Evolutionary conservation across 2,888 invertebrate genomes (phyloP).

Genomic region (Theodoxus fluviatilis): DNA sequence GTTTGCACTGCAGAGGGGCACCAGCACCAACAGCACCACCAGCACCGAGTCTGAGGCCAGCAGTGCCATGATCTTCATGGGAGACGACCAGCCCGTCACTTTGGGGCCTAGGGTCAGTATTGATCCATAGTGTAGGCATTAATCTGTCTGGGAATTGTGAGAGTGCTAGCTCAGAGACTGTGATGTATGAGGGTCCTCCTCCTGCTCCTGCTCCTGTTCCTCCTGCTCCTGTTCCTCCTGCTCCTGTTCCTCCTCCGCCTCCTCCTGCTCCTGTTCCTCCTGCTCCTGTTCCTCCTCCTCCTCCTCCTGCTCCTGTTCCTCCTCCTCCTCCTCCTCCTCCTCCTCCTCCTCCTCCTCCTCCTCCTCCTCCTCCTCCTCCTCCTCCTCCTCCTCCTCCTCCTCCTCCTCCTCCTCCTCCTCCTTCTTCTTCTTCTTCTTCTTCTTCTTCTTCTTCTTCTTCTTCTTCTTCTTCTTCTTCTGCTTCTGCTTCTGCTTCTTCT

Average conservation of each 20-base stretch:
- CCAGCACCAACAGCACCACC: conserved; percentile 31
- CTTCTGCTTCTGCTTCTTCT: neutral
- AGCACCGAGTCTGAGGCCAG: conserved; percentile 32
- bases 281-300: neutral
- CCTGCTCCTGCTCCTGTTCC: neutral
- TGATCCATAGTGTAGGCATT: neutral
- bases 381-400: neutral
- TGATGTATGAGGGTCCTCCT: conserved; percentile 3
- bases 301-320: neutral
- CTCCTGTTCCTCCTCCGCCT: neutral
- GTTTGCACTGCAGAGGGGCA: conserved; percentile 40
- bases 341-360: neutral
- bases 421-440: conserved; percentile 24
- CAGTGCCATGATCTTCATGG: conserved; percentile 66
- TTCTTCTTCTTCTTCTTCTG: neutral
- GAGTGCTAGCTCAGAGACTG: no score
- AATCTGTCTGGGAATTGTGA: no score
- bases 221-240: neutral
- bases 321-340: neutral
- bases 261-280: neutral
- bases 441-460: conserved; percentile 18
- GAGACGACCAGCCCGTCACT: conserved; percentile 71
- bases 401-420: neutral
- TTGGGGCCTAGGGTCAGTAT: conserved; percentile 40
- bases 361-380: neutral